These are phyloP conservation scores for Varecia variegata DNA, from an alignment of 2,797 vertebrate species.

Conservation along the genomic window DNA sequence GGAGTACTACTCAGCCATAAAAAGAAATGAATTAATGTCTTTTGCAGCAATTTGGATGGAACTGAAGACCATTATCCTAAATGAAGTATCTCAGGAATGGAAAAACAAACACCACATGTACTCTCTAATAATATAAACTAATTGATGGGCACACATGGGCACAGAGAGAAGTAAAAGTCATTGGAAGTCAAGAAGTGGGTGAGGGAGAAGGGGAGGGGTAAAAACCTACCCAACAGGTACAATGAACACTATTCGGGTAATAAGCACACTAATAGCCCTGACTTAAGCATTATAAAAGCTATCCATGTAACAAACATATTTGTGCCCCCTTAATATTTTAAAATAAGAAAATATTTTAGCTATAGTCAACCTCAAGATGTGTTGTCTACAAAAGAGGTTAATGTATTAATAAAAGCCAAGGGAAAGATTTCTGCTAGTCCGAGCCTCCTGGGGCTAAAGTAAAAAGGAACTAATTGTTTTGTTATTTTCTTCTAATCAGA, in stretches of 20 bases:
- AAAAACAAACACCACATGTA: background rate
- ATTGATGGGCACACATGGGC: background rate
- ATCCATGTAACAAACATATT: background rate
- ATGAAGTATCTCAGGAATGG: background rate
- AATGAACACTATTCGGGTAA: background rate
- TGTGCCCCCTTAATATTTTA: background rate
- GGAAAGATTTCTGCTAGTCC: background rate
- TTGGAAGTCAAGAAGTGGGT: background rate
- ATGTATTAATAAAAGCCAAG: background rate
- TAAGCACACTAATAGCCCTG: background rate
- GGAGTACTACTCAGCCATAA: background rate
- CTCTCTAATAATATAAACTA: background rate
- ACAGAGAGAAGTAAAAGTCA: background rate
- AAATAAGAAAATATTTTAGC: background rate
- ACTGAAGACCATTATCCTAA: background rate
- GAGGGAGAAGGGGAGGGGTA: background rate
- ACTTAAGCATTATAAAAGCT: background rate
- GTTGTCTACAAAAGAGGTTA: background rate
- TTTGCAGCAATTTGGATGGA: background rate
- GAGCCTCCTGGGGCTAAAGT: background rate
- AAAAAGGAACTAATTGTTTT: conserved; percentile 55
- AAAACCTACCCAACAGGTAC: background rate
- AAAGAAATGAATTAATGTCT: background rate
- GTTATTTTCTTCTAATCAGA: conserved; percentile 71
- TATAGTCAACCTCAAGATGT: background rate